Evolutionary conservation across 1,140 invertebrate genomes (phyloP).

Genomic region (Drosophila lowei): DNA sequence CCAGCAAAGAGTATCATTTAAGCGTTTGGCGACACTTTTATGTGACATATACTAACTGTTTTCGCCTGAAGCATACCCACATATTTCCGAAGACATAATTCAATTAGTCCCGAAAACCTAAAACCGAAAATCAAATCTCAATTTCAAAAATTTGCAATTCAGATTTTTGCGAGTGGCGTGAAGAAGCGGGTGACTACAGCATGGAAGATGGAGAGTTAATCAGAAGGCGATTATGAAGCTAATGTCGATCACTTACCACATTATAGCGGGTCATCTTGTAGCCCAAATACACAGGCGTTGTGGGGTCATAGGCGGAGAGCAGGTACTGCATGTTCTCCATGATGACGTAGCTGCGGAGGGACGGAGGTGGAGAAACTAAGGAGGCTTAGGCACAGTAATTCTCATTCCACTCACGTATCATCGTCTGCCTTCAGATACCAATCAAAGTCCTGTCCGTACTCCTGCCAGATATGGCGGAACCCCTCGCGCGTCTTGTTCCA

Average conservation of each 20-base stretch:
- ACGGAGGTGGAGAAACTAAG: not conserved
- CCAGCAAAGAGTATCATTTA: no score
- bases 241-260: conserved; percentile 49
- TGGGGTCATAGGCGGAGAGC: conserved; percentile 88
- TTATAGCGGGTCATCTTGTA: conserved; percentile 86
- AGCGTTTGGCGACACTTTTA: conserved; percentile 9
- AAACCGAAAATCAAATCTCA: conserved; percentile 16
- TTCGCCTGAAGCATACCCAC: not conserved
- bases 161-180: conserved; percentile 22
- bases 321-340: conserved; percentile 96
- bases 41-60: conserved; percentile 23
- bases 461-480: conserved; percentile 92
- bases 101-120: conserved; percentile 16
- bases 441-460: conserved; percentile 91
- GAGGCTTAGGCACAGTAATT: conserved; percentile 41
- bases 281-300: conserved; percentile 92
- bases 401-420: conserved; percentile 89
- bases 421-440: conserved; percentile 98
- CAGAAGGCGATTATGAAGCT: conserved; percentile 10
- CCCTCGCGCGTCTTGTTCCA: conserved; percentile 98
- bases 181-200: conserved; percentile 16
- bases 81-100: conserved; percentile 11
- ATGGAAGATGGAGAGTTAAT: conserved; percentile 37
- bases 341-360: conserved; percentile 86
- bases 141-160: conserved; percentile 39